Base-by-base conservation (phyloP, 1,140 invertebrate genomes). In the Atta cephalotes region DNA sequence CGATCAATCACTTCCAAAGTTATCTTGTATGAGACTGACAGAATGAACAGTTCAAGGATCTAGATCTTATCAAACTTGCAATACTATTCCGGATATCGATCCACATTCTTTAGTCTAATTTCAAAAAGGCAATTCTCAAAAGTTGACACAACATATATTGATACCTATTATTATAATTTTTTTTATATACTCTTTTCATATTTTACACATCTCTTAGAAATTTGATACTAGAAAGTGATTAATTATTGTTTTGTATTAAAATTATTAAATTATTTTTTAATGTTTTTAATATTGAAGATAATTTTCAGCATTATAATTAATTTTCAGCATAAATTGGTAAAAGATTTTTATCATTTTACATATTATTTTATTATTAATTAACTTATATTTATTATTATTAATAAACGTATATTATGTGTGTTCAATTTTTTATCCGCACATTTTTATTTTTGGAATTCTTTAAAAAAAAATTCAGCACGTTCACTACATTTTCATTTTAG, bases 1-100 rank as follows among this genome's bases (percentile, higher is more conserved):
- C 70, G 39, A 62, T 84, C 70, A 74, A 72, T 82, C 18, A 25
- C 4, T n/a, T 31, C 16, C 12, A 14, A 49, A 14, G 58, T 16
- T 63, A 16, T 10, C 35, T 60, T 31, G 9, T 31, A 25, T 66
- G 53, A 25, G 28, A 0, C 56, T 70, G 35, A 35, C 66, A 84
- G n/a, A 35, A 71, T 3, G 45, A 71, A 79, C 7, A 49, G 60
- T 18, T 65, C 45, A 49, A 79, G n/a, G 7, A n/a, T 25, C 14
- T 2, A 21, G 10, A 49, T 53, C 21, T 79, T 51, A 63, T 3
- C 18, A 53, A 66, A 80, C 21, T 81, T 49, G 31, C n/a, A 25
- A 39, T 4, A 25, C 14, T 16, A 28, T 28, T 79, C 18, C n/a
- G 6, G 49, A 4, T 51, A 45, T 5, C n/a, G 16, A 78, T 31